Evolutionary conservation across 1,140 invertebrate species (phyloP), one percentile per base, ranked within the genome.

Genomic region (Trigoniulus corallinus): DNA sequence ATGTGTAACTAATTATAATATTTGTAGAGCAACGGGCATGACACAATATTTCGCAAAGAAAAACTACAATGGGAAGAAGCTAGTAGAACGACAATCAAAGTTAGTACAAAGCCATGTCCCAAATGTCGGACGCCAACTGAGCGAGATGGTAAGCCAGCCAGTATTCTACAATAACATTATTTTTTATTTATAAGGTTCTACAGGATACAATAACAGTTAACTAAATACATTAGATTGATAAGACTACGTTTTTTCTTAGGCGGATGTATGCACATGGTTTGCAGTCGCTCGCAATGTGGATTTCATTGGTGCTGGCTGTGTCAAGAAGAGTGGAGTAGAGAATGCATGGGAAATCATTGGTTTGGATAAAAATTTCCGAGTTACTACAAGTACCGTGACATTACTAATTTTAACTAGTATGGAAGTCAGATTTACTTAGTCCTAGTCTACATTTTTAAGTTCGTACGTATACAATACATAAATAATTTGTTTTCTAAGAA

Each of bases 221-320:
- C 12, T 48, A 12, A 18, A n/a, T 13, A 10, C 13, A 13, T 37
- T 21, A 7, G 15, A 15, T 50, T 50, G 27, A 46, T 37, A 48
- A 13, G 20, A n/a, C 24, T 20, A 15, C 25, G 29, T 13, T 51
- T 18, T 54, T 57, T 25, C 56, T 4, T 59, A 84, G 81, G 81
- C 59, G 86, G 86, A 15, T 89, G 86, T 64, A 88, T 88, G 85
- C 85, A 91, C 61, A 88, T 89, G 79, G 71, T 83, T 12, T 85
- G 82, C 57, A 77, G 77, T 21, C 71, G 82, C 60, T 70, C 75
- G 45, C 76, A 79, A 2, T 91, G 86, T 66, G 71, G 71, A 23
- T 82, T 76, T 57, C 79, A 88, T 56, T 91, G 86, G 86, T 91
- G 86, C 65, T 91, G 86, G 86, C 70, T 89, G 10, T 91, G 86